These are phyloP conservation scores for Lontra canadensis DNA, from an alignment of 2,113 vertebrate species.

Conservation along the genomic window DNA sequence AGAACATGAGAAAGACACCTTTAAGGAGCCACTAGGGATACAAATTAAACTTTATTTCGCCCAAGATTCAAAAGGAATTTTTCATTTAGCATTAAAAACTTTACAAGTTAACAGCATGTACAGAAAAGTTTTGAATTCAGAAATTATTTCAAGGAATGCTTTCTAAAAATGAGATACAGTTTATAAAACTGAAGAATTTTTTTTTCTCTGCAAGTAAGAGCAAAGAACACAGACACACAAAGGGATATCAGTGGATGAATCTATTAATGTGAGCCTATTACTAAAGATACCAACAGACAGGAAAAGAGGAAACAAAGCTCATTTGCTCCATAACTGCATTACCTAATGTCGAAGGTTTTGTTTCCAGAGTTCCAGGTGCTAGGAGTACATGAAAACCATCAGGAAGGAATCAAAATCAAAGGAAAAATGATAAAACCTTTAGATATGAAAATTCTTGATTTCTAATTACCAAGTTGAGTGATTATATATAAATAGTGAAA, in stretches of 20 bases:
- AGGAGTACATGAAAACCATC: slow-evolving; percentile 28
- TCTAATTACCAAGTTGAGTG: background rate
- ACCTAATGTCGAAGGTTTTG: slow-evolving; percentile 39
- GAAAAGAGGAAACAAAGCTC: background rate
- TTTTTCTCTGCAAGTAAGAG: background rate
- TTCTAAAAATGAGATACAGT: background rate
- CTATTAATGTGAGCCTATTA: background rate
- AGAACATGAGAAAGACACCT: background rate
- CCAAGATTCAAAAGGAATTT: background rate
- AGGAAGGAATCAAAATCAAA: slow-evolving; percentile 35
- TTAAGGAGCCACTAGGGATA: background rate
- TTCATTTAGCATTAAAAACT: background rate
- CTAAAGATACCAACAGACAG: background rate
- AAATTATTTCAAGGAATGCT: background rate
- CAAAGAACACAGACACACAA: background rate
- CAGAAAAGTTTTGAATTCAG: slow-evolving; percentile 30
- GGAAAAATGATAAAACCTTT: background rate
- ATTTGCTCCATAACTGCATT: background rate
- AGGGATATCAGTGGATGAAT: background rate
- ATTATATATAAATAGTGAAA: slow-evolving; percentile 12
- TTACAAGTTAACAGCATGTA: background rate
- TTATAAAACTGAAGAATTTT: background rate
- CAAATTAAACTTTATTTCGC: slow-evolving; percentile 8
- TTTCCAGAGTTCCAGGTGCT: background rate
- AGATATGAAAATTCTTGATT: background rate